Conservation (phyloP, 2,888 invertebrate genomes). For the Nysson spinosus region DNA sequence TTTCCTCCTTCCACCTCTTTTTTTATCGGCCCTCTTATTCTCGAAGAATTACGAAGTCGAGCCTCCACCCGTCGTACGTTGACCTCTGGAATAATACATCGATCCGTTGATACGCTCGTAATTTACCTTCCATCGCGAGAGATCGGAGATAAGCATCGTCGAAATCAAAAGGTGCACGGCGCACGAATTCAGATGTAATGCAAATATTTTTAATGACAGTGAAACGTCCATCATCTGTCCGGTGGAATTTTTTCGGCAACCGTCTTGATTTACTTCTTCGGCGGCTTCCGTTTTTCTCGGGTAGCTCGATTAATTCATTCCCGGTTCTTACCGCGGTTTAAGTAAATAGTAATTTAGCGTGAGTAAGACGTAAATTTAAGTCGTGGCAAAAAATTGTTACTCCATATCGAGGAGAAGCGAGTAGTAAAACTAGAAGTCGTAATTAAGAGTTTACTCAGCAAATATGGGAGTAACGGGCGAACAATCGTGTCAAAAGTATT, state of each 20-base stretch:
- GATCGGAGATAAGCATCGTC: constrained; percentile 43
- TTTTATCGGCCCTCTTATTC: constrained; percentile 46
- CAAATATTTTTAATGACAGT: constrained; percentile 39
- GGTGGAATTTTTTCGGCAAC: constrained; percentile 13
- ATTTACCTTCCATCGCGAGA: constrained; percentile 39
- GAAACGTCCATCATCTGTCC: constrained; percentile 8
- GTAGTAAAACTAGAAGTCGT: no score
- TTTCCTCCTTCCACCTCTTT: constrained; percentile 17
- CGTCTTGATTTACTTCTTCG: no score
- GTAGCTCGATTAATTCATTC: no score
- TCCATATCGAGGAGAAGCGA: no score
- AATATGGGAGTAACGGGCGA: no score
- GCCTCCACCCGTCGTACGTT: constrained; percentile 21
- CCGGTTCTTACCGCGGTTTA: no score
- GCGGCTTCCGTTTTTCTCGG: no score
- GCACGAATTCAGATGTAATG: constrained; percentile 6
- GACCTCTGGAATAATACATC: constrained; percentile 46
- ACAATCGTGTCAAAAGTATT: no score
- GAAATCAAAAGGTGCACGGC: not conserved
- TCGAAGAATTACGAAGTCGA: constrained; percentile 48
- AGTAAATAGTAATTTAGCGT: no score
- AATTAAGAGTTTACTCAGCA: no score
- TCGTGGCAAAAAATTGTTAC: no score
- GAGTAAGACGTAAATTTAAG: no score
- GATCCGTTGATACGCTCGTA: constrained; percentile 47